Evolutionary conservation across 2,888 invertebrate genomes (phyloP).

Genomic region (Dryocosmus kuriphilus): DNA sequence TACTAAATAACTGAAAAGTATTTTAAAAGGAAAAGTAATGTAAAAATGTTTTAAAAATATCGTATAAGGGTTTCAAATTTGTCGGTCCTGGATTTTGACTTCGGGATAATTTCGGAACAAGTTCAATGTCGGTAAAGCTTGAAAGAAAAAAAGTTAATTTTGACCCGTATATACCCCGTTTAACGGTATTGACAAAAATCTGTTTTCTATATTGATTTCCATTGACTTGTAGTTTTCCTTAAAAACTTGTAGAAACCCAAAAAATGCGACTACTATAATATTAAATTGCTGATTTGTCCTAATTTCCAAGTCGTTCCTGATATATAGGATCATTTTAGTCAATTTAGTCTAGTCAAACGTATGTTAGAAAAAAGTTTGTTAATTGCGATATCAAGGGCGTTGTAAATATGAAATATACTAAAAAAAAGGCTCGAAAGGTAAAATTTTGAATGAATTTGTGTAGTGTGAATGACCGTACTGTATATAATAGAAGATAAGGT

Average conservation of each 20-base stretch:
- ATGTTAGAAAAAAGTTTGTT: background rate
- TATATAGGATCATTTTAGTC: conserved; percentile 66
- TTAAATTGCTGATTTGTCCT: background rate
- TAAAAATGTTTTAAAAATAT: background rate
- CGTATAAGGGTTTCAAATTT: background rate
- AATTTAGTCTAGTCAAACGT: conserved; percentile 61
- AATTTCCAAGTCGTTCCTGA: conserved; percentile 51
- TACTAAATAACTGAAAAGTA: background rate
- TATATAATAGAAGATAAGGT: background rate
- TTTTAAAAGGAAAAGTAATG: background rate
- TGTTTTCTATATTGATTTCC: no score
- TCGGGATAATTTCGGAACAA: no score
- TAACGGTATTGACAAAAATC: no score
- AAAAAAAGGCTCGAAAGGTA: background rate
- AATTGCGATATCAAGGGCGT: background rate
- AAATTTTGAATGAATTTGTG: background rate
- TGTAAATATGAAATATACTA: conserved; percentile 6
- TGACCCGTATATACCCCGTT: no score
- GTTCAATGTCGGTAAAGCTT: no score
- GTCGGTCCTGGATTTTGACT: no score
- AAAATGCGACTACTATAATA: background rate
- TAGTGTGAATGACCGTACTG: background rate
- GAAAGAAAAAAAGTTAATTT: no score
- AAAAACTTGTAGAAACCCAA: background rate
- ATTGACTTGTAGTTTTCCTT: no score